Evolutionary conservation across 1,140 invertebrate genomes (phyloP).

Genomic region (Ganaspis sp.): DNA sequence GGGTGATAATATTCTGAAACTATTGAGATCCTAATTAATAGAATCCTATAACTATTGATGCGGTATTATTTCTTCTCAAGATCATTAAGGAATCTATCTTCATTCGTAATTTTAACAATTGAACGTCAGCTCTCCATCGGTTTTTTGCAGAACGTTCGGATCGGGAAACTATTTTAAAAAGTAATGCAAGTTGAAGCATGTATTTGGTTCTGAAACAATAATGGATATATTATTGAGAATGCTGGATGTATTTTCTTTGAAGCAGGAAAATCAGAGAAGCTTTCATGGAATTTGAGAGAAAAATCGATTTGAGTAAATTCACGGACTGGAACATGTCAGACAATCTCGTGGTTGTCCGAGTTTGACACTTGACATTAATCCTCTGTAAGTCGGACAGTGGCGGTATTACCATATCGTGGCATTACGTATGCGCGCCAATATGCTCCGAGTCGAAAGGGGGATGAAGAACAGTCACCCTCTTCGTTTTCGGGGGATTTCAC

Average conservation of each 20-base stretch:
- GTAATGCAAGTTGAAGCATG: no score
- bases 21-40: no score
- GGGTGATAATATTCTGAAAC: no score
- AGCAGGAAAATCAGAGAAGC: constrained; percentile 10
- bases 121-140: no score
- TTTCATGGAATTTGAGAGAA: constrained; percentile 3
- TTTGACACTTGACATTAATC: constrained; percentile 64
- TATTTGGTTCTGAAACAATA: not conserved
- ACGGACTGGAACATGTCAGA: constrained; percentile 50
- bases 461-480: constrained; percentile 54
- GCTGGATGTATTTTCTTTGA: not conserved
- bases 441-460: constrained; percentile 43
- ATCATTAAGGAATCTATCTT: no score
- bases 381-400: constrained; percentile 58
- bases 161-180: no score
- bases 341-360: constrained; percentile 48
- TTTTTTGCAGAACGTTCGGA: no score
- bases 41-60: no score
- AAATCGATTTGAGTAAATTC: constrained; percentile 45
- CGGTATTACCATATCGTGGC: constrained; percentile 52
- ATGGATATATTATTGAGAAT: not conserved
- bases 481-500: constrained; percentile 56
- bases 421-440: constrained; percentile 61
- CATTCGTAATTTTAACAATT: no score
- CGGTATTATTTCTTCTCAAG: no score